A percentile compares a stretch with the other conserved stretches of the same genome.
phyloP scores from a whole-genome alignment of 1,140 invertebrate species.

The Zaprionus kolodkinae region DNA sequence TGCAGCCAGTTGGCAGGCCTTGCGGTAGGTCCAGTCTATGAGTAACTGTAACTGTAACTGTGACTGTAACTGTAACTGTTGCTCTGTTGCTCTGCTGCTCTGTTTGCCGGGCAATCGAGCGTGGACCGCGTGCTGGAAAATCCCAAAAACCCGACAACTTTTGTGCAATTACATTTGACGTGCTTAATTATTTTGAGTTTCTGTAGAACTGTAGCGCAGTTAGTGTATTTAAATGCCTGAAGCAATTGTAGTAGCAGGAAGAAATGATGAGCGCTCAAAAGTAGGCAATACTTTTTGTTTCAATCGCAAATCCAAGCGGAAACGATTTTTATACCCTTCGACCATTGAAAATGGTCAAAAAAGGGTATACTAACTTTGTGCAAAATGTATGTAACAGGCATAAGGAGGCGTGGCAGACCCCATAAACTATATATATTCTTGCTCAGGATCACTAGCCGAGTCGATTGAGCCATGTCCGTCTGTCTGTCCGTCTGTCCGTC shows the following conservation, averaged over 20 bases:
- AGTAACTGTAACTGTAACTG: slow-evolving; percentile 35
- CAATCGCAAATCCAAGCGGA: no score
- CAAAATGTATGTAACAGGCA: no score
- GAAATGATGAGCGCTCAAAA: not conserved
- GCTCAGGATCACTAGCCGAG: no score
- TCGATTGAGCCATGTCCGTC: no score
- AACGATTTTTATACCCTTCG: no score
- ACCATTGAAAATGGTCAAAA: no score
- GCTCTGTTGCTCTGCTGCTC: slow-evolving; percentile 28
- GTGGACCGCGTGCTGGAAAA: slow-evolving; percentile 10
- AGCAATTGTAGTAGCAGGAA: not conserved
- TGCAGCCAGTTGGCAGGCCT: slow-evolving; percentile 14
- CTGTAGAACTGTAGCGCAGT: not conserved
- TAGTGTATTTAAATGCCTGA: not conserved
- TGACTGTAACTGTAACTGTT: slow-evolving; percentile 15
- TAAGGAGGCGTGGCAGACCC: no score
- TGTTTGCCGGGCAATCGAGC: slow-evolving; percentile 35
- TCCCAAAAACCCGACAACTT: slow-evolving; percentile 24
- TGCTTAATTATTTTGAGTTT: slow-evolving; percentile 10
- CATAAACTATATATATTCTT: no score
- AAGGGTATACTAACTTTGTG: no score
- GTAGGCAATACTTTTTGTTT: not conserved
- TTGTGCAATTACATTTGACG: slow-evolving; percentile 21
- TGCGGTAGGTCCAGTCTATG: slow-evolving; percentile 29
- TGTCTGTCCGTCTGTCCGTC: no score